Base-by-base conservation (phyloP, 2,888 invertebrate species). In the Exocentrus adspersus region DNA sequence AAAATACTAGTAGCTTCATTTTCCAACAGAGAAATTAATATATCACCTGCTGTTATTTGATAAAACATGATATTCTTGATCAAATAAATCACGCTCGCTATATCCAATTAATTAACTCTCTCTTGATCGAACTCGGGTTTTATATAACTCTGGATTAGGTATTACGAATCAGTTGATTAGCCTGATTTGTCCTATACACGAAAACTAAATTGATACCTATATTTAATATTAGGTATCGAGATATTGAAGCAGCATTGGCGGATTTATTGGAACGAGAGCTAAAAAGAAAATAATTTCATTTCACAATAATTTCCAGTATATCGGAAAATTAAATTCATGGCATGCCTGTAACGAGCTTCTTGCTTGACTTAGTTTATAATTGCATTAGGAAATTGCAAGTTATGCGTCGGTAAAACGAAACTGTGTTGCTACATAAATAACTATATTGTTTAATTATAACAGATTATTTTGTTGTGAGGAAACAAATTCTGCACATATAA, bases 381-480 rank as follows among this genome's bases (percentile, higher is more conserved):
- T 24, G 7, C 24, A 5, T 1, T n/a, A 37, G n/a, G 14, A 37
- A 37, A 12, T 37, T 37, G 14, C 14, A 37, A 12, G 37, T 14
- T 37, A 5, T 12, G 37, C 37, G n/a, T n/a, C n/a, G 14, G n/a
- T 12, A 37, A n/a, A 37, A 37, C 37, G 37, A 37, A 37, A 37
- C 37, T 37, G 14, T 37, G 37, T 37, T 37, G 37, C 37, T n/a
- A 14, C n/a, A 12, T 37, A 37, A 37, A 12, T 1, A n/a, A 37
- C n/a, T n/a, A n/a, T n/a, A n/a, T n/a, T n/a, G n/a, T n/a, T n/a
- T 37, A 37, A 37, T 37, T 37, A 37, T 37, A 37, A 24, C 24
- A 24, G 5, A 14, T 30, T 37, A 37, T 37, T 37, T 37, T n/a
- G n/a, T n/a, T 37, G 37, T 12, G 12, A 37, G 37, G 37, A 2